Evolutionary conservation across 1,140 invertebrate genomes (phyloP), one percentile per base, ranked within the genome.

Genomic region (Planococcus citri): DNA sequence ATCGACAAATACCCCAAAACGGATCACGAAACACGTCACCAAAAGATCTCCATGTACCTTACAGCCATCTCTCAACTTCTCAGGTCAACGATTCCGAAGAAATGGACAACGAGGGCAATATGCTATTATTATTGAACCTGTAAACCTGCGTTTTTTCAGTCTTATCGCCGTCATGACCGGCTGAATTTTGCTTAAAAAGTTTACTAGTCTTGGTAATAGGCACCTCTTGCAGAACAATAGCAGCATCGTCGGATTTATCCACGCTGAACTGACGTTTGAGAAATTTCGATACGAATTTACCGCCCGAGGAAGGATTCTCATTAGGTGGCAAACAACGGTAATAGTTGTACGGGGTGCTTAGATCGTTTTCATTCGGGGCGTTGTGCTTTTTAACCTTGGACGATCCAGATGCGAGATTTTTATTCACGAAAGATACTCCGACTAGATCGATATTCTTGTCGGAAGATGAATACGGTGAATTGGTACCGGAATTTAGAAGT

Each of bases 271-370:
- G 86, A 51, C 86, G 80, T 70, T 85, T 82, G 29, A 87, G 76
- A 70, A 72, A 73, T 41, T 72, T 68, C 25, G 71, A 72, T 21
- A 20, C 58, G 51, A 68, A 70, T 24, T 68, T 21, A 17, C 12
- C n/a, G 17, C 17, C 33, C 12, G 69, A 29, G 57, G 69, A 57
- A 69, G 61, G 21, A 79, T 79, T 83, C 27, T 77, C 78, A 73
- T 85, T 87, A n/a, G 86, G 86, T 74, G 86, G 87, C 25, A 88
- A 79, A 76, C 86, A 87, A 73, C 86, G 82, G 76, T 87, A 86
- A 72, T 86, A 83, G 77, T 86, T 88, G 74, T 88, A 88, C 0
- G 86, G 85, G 0, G 84, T 85, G 71, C 86, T 88, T 10, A 88
- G 77, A 74, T 88, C 87, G 72, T 86, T 85, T 60, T 82, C 80